A percentile compares a stretch with the other conserved stretches of the same genome.
Evolutionary conservation across 2,888 invertebrate genomes (phyloP).

Genomic region (Dusona sp.): DNA sequence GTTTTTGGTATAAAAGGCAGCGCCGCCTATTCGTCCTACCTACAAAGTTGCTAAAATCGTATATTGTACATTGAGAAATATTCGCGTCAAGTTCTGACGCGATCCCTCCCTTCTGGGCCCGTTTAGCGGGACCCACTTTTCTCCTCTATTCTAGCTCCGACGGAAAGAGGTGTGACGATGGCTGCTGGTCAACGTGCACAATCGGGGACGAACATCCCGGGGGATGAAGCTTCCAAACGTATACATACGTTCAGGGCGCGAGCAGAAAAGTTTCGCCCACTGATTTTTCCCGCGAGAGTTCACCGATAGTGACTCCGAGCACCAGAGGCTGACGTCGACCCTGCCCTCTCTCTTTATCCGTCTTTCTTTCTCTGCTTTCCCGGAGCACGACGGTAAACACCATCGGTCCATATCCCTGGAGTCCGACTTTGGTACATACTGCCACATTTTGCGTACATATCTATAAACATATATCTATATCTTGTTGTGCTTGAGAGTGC

Average conservation of each 20-base stretch:
- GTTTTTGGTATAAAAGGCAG: background rate
- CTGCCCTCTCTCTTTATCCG: conserved; percentile 6
- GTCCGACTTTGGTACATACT: background rate
- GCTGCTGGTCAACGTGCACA: background rate
- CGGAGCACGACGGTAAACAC: conserved; percentile 15
- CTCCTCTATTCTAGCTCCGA: background rate
- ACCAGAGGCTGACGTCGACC: conserved; percentile 13
- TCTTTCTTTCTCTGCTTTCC: background rate
- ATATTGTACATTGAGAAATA: conserved; percentile 25
- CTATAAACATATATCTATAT: background rate
- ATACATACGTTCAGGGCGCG: conserved; percentile 28
- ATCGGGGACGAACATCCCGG: conserved; percentile 46
- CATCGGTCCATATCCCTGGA: conserved; percentile 13
- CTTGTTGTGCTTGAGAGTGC: background rate
- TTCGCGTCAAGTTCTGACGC: conserved; percentile 20
- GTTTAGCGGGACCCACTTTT: background rate
- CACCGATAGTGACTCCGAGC: conserved; percentile 58
- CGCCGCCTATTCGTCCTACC: conserved; percentile 4
- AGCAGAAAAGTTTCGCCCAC: conserved; percentile 43
- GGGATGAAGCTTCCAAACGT: conserved; percentile 37
- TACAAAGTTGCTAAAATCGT: background rate
- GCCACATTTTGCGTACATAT: background rate
- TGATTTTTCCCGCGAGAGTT: conserved; percentile 65
- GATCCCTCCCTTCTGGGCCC: conserved; percentile 12
- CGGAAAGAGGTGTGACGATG: background rate